Conservation (phyloP, 2,888 invertebrate species). For the Drosophila limbata region DNA sequence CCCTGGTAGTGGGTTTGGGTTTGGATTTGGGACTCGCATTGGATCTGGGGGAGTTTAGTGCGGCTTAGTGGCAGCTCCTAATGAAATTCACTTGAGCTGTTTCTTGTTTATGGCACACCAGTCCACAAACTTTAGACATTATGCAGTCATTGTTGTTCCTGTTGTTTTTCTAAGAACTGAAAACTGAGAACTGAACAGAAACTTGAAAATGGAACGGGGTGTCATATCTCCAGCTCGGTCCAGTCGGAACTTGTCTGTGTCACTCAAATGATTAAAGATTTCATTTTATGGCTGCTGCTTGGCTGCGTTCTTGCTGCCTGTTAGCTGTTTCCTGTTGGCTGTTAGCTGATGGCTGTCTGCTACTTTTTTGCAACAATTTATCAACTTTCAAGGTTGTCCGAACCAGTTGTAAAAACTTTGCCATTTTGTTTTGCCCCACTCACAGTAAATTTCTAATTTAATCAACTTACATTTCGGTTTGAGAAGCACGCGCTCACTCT, state of each 20-base stretch:
- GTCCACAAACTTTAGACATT: conserved; percentile 64
- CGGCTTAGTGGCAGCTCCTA: conserved; percentile 59
- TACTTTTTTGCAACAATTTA: conserved; percentile 78
- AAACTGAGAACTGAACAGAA: conserved; percentile 11
- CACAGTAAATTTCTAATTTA: conserved; percentile 78
- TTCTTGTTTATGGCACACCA: conserved; percentile 70
- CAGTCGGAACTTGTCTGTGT: conserved; percentile 61
- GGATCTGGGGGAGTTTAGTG: conserved; percentile 38
- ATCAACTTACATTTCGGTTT: conserved; percentile 60
- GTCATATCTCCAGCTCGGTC: conserved; percentile 19
- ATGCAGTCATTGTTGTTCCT: conserved; percentile 42
- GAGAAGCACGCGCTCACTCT: conserved; percentile 8
- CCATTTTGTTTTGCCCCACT: conserved; percentile 44
- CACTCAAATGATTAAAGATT: conserved; percentile 82
- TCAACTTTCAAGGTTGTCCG: conserved; percentile 72
- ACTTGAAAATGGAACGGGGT: conserved; percentile 23
- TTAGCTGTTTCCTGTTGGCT: conserved; percentile 5
- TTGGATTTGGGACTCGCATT: conserved; percentile 12
- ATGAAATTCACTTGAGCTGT: conserved; percentile 70
- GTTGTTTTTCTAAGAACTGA: conserved; percentile 2
- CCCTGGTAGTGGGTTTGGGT: neutral
- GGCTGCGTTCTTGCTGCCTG: conserved; percentile 41
- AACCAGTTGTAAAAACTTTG: conserved; percentile 75
- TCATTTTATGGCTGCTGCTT: conserved; percentile 68
- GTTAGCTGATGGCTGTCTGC: conserved; percentile 32